Conservation (phyloP, 2,113 vertebrate genomes). For the Odocoileus virginianus region DNA sequence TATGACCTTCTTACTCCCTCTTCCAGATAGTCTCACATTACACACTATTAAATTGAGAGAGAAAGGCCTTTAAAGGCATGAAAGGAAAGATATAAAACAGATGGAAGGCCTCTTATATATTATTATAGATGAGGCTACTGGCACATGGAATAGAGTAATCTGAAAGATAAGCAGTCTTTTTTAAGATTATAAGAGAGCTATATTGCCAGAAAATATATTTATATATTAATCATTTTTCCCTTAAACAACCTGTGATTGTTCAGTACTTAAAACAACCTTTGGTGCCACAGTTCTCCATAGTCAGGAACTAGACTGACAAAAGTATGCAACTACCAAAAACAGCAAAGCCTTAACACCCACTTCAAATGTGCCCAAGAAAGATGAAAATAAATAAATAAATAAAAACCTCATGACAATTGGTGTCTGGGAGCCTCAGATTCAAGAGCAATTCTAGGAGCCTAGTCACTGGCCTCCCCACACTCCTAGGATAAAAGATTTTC, state of each 20-base stretch:
- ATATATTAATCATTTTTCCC: neutral
- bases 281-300: neutral
- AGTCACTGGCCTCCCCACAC: neutral
- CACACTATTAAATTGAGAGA: neutral
- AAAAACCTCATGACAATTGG: neutral
- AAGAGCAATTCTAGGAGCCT: neutral
- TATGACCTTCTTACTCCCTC: neutral
- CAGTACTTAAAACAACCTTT: neutral
- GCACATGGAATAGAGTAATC: neutral
- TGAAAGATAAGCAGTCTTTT: neutral
- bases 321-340: neutral
- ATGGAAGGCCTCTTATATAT: neutral
- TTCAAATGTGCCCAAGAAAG: neutral
- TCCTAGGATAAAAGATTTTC: neutral
- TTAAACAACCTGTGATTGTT: neutral
- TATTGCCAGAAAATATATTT: neutral
- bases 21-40: neutral
- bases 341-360: neutral
- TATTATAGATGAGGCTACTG: neutral
- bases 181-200: neutral
- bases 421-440: neutral
- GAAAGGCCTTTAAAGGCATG: neutral
- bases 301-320: neutral
- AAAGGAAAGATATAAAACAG: neutral
- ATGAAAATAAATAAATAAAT: neutral